phyloP scores from a whole-genome alignment of 2,888 invertebrate genomes.

The Gonocerus acuteangulatus region DNA sequence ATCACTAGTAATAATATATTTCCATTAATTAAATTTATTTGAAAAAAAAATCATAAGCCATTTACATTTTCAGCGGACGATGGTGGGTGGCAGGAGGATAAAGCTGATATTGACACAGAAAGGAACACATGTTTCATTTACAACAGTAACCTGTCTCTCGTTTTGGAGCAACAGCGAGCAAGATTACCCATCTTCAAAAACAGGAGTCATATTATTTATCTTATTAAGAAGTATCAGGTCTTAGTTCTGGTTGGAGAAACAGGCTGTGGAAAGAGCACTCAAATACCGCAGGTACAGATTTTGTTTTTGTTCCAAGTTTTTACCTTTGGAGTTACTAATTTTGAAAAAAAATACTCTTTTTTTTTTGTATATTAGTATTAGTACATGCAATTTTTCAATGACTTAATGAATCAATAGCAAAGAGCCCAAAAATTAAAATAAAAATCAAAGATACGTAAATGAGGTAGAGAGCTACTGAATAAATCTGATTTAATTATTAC shows the following conservation, averaged over 20 bases:
- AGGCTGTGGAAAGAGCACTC: slow-evolving; percentile 93
- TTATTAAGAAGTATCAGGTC: slow-evolving; percentile 83
- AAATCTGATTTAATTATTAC: no score
- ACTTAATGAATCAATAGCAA: background rate
- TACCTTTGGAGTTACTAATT: background rate
- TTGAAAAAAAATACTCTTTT: background rate
- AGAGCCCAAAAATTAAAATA: no score
- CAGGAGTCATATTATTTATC: slow-evolving; percentile 77
- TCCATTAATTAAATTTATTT: no score
- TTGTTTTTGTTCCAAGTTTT: background rate
- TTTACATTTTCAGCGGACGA: slow-evolving; percentile 36
- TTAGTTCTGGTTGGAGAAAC: slow-evolving; percentile 88
- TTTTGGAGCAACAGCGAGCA: slow-evolving; percentile 75
- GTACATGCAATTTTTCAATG: background rate
- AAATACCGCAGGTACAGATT: slow-evolving; percentile 74
- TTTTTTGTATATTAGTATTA: background rate
- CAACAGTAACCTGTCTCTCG: slow-evolving; percentile 75
- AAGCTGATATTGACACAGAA: slow-evolving; percentile 52
- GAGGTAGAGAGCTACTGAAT: no score
- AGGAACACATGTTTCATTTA: slow-evolving; percentile 63
- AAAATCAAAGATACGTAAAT: no score
- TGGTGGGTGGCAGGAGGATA: slow-evolving; percentile 40
- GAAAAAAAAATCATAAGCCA: no score
- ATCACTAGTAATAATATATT: no score
- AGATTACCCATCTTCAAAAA: slow-evolving; percentile 80